Conservation (phyloP, 1,140 invertebrate genomes). For the Watersipora subatra region DNA sequence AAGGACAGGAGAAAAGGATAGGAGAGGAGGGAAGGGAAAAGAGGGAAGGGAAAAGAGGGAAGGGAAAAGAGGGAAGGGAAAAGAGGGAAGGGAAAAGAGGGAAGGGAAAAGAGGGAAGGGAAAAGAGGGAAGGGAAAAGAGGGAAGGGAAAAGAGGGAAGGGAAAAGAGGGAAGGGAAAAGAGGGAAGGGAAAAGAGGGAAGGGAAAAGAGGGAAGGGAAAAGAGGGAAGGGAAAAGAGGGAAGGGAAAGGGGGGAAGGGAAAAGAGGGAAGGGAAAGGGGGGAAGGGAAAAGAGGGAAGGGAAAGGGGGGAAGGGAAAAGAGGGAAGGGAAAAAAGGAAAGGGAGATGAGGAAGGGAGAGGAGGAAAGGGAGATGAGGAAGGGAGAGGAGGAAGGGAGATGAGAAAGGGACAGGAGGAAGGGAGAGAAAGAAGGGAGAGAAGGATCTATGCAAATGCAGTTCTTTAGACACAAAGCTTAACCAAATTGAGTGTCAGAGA, state of each 20-base stretch:
- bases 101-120: too few species aligned
- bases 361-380: conserved; percentile 13
- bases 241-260: not conserved
- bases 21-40: conserved; percentile 1
- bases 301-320: not conserved
- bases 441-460: conserved; percentile 10
- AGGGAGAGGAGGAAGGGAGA: too few species aligned
- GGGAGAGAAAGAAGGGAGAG: conserved; percentile 8
- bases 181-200: too few species aligned
- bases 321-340: not conserved
- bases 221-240: not conserved
- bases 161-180: too few species aligned
- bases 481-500: conserved; percentile 14
- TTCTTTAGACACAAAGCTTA: conserved; percentile 10
- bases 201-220: too few species aligned
- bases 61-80: too few species aligned
- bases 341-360: conserved; percentile 13
- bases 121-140: too few species aligned
- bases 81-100: too few species aligned
- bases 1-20: not conserved
- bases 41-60: too few species aligned
- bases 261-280: not conserved
- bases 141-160: too few species aligned
- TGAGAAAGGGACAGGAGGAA: conserved; percentile 9
- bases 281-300: not conserved